These are phyloP conservation scores for Neolamprologus devosi DNA, from an alignment of 2,113 vertebrate species.

Conservation along the genomic window DNA sequence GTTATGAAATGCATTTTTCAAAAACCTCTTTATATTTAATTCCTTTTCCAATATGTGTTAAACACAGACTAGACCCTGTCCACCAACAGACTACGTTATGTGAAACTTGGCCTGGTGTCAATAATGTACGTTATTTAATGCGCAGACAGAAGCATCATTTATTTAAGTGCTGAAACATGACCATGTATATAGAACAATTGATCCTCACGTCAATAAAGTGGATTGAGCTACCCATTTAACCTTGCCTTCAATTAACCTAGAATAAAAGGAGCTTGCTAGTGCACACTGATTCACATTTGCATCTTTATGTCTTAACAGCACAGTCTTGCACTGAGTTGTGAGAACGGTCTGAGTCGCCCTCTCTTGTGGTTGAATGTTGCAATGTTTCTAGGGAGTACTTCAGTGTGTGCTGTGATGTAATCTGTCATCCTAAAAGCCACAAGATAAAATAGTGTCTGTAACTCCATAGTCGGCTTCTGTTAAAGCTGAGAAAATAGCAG, in stretches of 20 bases:
- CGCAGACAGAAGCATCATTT: constrained; percentile 21
- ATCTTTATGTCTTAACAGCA: neutral
- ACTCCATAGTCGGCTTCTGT: neutral
- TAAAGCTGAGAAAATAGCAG: neutral
- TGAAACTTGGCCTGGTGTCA: constrained; percentile 5
- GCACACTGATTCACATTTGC: neutral
- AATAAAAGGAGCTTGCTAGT: neutral
- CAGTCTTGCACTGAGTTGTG: neutral
- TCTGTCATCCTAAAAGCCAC: neutral
- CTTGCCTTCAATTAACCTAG: neutral
- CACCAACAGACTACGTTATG: neutral
- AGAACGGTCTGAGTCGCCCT: neutral
- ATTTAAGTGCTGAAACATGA: constrained; percentile 44
- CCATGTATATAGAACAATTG: constrained; percentile 28
- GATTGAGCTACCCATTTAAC: constrained; percentile 42
- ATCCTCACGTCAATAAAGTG: constrained; percentile 34
- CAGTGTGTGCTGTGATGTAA: neutral
- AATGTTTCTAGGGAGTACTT: neutral
- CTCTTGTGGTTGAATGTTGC: neutral
- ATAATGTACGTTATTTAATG: constrained; percentile 1
- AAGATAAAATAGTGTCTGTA: neutral
- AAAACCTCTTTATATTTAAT: neutral
- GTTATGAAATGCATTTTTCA: neutral
- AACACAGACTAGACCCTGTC: neutral
- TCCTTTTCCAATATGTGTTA: neutral